Evolutionary conservation across 2,797 vertebrate genomes (phyloP), one percentile per base, ranked within the genome.

Genomic region (Gallinago nigripennis): DNA sequence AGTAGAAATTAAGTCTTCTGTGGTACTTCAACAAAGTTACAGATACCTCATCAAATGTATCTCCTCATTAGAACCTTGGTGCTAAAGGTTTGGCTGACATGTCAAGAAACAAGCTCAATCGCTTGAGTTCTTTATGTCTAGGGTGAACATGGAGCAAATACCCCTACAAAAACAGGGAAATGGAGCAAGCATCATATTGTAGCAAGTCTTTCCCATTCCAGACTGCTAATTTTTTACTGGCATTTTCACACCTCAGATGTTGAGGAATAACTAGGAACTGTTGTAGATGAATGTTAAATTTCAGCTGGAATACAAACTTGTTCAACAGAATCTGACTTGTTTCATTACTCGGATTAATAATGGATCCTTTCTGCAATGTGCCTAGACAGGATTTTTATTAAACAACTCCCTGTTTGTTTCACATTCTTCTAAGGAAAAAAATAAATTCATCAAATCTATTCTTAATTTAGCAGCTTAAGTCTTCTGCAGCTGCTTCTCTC

Each of bases 281-380:
- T 23, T 76, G 50, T 2, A 68, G 28, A 82, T 33, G 8, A 76
- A 86, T n/a, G 54, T 61, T 78, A 31, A 45, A 54, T 93, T 86
- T 91, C 64, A 79, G 35, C 66, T 79, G 37, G 21, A 79, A 84
- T 5, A 53, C 5, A 43, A 61, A 63, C 31, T 66, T 83, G 28
- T 46, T 87, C 23, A 86, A 70, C 56, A 72, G n/a, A 85, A 76
- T 27, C 61, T 43, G 54, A 39, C 53, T 70, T 78, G 45, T 86
- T 94, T 81, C 64, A 82, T 83, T 77, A 65, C 39, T 75, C 25
- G 72, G 64, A 76, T 68, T 72, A 93, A 93, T 63, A 92, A 65
- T 6, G 25, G 54, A 56, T 72, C 27, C 51, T 61, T 75, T 58
- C 70, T 56, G 27, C 33, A 31, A 25, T 5, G 4, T 63, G 39